phyloP scores from a whole-genome alignment of 1,140 invertebrate genomes.

The Sesamia nonagrioides region DNA sequence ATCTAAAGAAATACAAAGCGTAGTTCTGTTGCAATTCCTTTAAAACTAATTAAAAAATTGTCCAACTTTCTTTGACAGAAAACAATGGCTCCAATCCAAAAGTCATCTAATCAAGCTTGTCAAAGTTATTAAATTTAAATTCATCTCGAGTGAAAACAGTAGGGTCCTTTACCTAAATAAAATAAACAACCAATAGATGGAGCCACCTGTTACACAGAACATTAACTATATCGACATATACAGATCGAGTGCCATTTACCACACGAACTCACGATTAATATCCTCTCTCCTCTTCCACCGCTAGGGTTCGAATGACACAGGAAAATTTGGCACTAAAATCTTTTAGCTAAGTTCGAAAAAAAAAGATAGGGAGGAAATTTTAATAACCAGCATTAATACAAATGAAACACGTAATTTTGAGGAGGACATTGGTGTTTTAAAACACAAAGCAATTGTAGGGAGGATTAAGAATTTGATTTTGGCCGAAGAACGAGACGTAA shows the following conservation, averaged over 20 bases:
- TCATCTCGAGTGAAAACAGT: slow-evolving; percentile 5
- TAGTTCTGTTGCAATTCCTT: not conserved
- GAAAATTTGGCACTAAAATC: not conserved
- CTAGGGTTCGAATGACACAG: not conserved
- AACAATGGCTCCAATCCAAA: not conserved
- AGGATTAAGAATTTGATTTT: not conserved
- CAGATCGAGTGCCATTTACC: slow-evolving; percentile 31
- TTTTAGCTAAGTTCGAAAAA: not conserved
- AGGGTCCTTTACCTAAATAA: slow-evolving; percentile 16
- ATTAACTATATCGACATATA: slow-evolving; percentile 30
- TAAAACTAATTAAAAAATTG: not conserved
- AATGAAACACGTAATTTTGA: not conserved
- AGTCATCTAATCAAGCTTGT: not conserved
- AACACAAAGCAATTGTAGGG: slow-evolving; percentile 1
- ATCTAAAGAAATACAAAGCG: not conserved
- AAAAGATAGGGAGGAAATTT: not conserved
- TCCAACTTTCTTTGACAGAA: not conserved
- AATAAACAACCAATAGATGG: slow-evolving; percentile 29
- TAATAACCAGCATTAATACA: too few species aligned
- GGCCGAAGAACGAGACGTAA: not conserved
- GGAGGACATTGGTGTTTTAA: not conserved
- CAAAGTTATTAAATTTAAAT: not conserved
- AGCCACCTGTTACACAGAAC: slow-evolving; percentile 27
- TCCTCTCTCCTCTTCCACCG: not conserved
- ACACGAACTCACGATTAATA: slow-evolving; percentile 11